Evolutionary conservation across 2,797 vertebrate genomes (phyloP).

Genomic region (Characodon lateralis): DNA sequence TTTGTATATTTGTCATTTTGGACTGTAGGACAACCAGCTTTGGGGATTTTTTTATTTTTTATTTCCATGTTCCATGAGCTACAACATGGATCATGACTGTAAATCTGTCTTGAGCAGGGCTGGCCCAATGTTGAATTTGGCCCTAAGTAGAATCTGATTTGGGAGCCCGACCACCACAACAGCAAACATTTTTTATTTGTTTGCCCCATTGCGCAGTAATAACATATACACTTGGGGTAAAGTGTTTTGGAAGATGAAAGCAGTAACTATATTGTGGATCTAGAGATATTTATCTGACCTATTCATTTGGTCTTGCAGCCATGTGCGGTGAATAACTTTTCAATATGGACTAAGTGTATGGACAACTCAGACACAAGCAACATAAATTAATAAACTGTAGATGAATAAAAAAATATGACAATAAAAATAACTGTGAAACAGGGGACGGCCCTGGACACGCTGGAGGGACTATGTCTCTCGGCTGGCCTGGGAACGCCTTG

Average conservation of each 20-base stretch:
- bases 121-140: neutral
- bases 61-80: neutral
- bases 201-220: neutral
- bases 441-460: too few relatives aligned
- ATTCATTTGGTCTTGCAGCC: neutral
- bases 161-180: neutral
- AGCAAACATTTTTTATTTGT: neutral
- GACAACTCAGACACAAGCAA: neutral
- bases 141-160: neutral
- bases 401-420: neutral
- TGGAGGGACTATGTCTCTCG: too few relatives aligned
- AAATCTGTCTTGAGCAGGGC: too few relatives aligned
- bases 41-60: too few relatives aligned
- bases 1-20: neutral
- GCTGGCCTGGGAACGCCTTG: too few relatives aligned
- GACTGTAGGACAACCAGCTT: too few relatives aligned
- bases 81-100: neutral
- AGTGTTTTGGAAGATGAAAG: neutral
- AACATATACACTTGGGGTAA: neutral
- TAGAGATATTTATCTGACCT: neutral
- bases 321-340: neutral
- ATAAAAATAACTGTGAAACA: too few relatives aligned
- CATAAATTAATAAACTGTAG: neutral
- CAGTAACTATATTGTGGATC: neutral
- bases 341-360: neutral